Base-by-base conservation (phyloP, 2,113 vertebrate species). In the Mungos mungo region DNA sequence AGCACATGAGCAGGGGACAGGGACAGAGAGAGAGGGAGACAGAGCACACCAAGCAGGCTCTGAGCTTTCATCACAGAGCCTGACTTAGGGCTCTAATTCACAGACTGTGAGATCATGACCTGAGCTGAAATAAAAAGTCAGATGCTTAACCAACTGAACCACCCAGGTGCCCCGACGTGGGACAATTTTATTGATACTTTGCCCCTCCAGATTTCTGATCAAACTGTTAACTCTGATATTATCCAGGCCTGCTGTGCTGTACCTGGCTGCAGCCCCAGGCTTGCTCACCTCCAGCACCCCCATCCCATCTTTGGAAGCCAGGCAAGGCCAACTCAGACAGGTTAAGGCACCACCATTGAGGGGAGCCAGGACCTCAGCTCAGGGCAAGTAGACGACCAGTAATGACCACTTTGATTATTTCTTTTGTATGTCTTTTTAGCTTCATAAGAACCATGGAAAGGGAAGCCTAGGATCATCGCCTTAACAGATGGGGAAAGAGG, bases 221-320 rank as follows among this genome's bases (percentile, higher is more conserved):
- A 52, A 72, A 45, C 35, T 74, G 95, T 76, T 35, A 45, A 14
- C 41, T 81, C 47, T 76, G 35, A 25, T 69, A 27, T n/a, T 47
- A 47, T 21, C 65, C 45, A 71, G 52, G 35, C 33, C 57, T 47
- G 8, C 29, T 35, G 1, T 15, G 27, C 50, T 16, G 29, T 74
- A 7, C 14, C 21, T 71, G 31, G 3, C 23, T 21, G 1, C 31
- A 65, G 3, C 16, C 2, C 38, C 33, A 8, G 25, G 38, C 27
- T 60, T 0, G 0, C 29, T 86, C 29, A 45, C 5, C 7, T 74
- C 18, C 2, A 14, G 9, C 63, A 41, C 0, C 7, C 1, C 15
- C 63, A 6, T 76, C 18, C 66, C 8, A 63, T 1, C 9, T 38
- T 25, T 13, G 1, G 38, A 69, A 77, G 50, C 72, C 66, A 25